Base-by-base conservation (phyloP, 1,140 invertebrate species). In the Triops cancriformis region DNA sequence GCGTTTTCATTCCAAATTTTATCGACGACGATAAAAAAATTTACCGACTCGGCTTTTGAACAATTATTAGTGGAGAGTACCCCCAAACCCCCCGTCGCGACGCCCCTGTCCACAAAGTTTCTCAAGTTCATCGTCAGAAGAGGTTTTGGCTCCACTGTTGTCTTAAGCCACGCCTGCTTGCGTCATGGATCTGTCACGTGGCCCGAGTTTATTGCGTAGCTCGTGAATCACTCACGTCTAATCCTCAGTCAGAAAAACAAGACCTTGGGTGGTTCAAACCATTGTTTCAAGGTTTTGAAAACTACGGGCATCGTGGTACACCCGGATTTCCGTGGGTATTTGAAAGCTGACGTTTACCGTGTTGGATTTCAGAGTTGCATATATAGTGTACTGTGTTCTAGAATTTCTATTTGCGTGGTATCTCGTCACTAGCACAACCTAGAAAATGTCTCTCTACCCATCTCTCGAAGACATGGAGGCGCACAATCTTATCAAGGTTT, bases 381-480 rank as follows among this genome's bases (percentile, higher is more conserved):
- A 2, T 37, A 37, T 7, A 37, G 31, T 37, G 2, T 37, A 37
- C 7, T 37, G 51, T 64, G 51, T 23, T 10, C 18, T 64, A 23
- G 6, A 14, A 23, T 64, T 18, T 23, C 1, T 64, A 6, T 64
- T 64, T 64, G 9, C 23, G n/a, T 0, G 23, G 18, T 6, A n/a
- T 64, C 23, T 64, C 51, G 6, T n/a, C 14, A 0, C 14, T 64
- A 45, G 18, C 11, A 45, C 11, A 43, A 23, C 23, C 10, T 1
- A 6, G 37, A 88, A 85, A 81, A 93, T 93, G 91, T 89, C 92
- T 80, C 85, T 97, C 3, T 97, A 97, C 86, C 95, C 95, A 80
- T 93, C 93, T 72, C 86, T 97, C 78, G 95, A 97, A 86, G 95
- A 97, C 86, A 94, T 97, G 93, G 94, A 96, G 85, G 90, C 96